A percentile compares a stretch with the other conserved stretches of the same genome.
Conservation (phyloP, 1,140 invertebrate genomes). For the Sycophaga agraensis region DNA sequence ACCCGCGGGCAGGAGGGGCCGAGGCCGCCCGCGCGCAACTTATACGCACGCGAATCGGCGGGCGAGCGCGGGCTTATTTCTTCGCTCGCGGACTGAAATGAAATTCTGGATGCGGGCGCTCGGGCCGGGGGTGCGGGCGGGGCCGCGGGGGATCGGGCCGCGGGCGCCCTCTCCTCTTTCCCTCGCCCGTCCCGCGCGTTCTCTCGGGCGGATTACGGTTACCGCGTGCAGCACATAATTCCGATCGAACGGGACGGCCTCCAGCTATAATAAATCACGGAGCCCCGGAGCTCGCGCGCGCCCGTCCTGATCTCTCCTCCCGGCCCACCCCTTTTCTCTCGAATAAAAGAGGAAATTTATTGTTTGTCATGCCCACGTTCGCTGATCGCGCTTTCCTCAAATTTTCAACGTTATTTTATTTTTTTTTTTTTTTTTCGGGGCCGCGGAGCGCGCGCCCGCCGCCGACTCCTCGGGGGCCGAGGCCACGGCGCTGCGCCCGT, state of each 20-base stretch:
- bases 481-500: no score
- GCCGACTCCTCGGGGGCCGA: no score
- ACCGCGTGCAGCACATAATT: conserved; percentile 19
- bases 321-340: no score
- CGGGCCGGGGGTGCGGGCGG: neutral
- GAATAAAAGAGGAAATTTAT: conserved; percentile 25
- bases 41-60: conserved; percentile 3
- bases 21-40: no score
- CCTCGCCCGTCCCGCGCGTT: neutral
- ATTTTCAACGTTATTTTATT: neutral
- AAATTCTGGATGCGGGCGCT: conserved; percentile 4
- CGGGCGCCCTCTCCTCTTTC: neutral
- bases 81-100: neutral
- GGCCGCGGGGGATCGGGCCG: no score
- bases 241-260: conserved; percentile 18
- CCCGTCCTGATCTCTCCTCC: no score
- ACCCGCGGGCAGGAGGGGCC: neutral
- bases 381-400: conserved; percentile 5
- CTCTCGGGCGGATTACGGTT: conserved; percentile 5
- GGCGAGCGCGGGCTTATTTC: conserved; percentile 1
- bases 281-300: neutral
- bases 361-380: conserved; percentile 25
- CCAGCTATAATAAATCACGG: conserved; percentile 23
- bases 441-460: neutral
- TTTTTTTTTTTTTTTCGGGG: neutral